Evolutionary conservation across 2,888 invertebrate genomes (phyloP).

Genomic region (Aporophyla nigra): DNA sequence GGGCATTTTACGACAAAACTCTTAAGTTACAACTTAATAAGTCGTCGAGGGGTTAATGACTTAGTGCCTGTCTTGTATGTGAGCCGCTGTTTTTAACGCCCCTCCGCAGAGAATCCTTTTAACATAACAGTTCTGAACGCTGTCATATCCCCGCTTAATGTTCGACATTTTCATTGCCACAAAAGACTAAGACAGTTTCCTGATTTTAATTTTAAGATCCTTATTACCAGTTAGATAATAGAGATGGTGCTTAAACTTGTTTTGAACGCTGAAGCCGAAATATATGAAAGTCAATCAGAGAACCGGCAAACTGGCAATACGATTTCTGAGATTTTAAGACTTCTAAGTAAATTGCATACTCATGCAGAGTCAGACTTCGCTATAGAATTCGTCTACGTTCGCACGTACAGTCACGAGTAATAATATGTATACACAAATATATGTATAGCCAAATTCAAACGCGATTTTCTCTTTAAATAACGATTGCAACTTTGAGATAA

Average conservation of each 20-base stretch:
- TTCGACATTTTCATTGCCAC: constrained; percentile 19
- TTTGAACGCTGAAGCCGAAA: neutral
- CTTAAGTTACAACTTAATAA: constrained; percentile 53
- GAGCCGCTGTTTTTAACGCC: constrained; percentile 42
- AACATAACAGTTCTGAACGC: constrained; percentile 27
- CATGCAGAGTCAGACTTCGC: too few species aligned
- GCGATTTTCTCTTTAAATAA: too few species aligned
- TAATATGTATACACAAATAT: too few species aligned
- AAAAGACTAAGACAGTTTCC: constrained; percentile 14
- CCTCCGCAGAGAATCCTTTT: constrained; percentile 39
- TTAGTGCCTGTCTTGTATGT: neutral
- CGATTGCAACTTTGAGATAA: too few species aligned
- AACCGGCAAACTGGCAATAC: neutral
- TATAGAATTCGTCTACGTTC: too few species aligned
- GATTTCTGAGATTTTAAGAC: neutral
- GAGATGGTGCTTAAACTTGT: neutral
- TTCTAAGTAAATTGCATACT: too few species aligned
- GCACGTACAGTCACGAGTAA: too few species aligned
- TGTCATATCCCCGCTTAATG: constrained; percentile 29
- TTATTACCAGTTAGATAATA: neutral
- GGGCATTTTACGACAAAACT: constrained; percentile 45
- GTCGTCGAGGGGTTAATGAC: constrained; percentile 30
- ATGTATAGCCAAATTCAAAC: too few species aligned
- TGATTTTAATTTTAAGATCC: constrained; percentile 29
- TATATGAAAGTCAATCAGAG: neutral